Conservation (phyloP, 2,113 vertebrate species). For the Mobula hypostoma region DNA sequence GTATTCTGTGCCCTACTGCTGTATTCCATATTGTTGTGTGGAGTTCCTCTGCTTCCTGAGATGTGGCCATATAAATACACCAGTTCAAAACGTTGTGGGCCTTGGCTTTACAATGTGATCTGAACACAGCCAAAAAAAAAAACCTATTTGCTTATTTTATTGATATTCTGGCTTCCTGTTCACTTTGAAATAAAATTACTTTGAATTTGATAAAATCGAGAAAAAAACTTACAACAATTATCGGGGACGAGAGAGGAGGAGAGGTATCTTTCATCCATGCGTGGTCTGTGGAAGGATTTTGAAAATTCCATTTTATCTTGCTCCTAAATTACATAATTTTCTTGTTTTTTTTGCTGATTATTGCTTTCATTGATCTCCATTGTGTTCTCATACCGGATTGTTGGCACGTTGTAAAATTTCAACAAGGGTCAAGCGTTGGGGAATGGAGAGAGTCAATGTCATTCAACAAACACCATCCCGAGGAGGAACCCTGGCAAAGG, state of each 20-base stretch:
- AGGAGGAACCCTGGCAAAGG: background rate
- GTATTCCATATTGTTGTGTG: background rate
- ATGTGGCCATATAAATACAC: background rate
- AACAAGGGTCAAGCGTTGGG: background rate
- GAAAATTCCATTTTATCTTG: background rate
- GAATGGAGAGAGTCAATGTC: background rate
- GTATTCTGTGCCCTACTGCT: background rate
- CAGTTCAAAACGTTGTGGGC: background rate
- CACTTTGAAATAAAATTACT: background rate
- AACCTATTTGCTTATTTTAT: background rate
- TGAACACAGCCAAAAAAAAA: background rate
- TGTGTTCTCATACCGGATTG: background rate
- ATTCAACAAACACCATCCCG: background rate
- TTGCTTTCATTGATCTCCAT: background rate
- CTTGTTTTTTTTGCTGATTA: background rate
- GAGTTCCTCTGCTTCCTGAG: background rate
- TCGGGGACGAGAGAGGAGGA: background rate
- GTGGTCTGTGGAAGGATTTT: background rate
- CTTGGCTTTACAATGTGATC: background rate
- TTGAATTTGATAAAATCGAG: background rate
- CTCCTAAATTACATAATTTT: background rate
- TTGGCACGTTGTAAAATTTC: background rate
- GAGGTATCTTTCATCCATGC: background rate
- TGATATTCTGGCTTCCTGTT: background rate
- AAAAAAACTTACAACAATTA: background rate